These are phyloP conservation scores for Anser brachyrhynchus DNA, from an alignment of 2,113 vertebrate genomes.

Conservation along the genomic window DNA sequence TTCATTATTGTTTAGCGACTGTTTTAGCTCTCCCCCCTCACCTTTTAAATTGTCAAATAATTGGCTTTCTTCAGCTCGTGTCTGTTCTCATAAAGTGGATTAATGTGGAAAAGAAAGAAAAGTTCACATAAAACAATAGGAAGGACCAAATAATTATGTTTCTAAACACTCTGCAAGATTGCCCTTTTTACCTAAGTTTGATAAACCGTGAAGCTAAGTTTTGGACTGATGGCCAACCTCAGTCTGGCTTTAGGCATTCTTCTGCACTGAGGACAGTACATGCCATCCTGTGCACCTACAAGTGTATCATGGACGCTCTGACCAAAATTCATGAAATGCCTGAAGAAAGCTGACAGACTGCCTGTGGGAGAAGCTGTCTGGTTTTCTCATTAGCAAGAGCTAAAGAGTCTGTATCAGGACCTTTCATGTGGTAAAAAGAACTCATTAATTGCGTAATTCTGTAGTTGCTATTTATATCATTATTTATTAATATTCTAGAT, in stretches of 20 bases:
- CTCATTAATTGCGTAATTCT: slow-evolving; percentile 66
- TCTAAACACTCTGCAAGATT: background rate
- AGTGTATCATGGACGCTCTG: background rate
- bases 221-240: background rate
- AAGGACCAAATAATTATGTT: background rate
- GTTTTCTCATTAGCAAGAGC: slow-evolving; percentile 67
- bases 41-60: slow-evolving; percentile 58
- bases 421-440: slow-evolving; percentile 62
- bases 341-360: slow-evolving; percentile 60
- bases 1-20: slow-evolving; percentile 63
- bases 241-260: background rate
- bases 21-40: slow-evolving; percentile 20
- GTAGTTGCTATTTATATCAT: slow-evolving; percentile 58
- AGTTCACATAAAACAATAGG: background rate
- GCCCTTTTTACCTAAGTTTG: background rate
- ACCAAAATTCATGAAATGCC: slow-evolving; percentile 50
- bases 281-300: background rate
- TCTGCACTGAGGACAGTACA: background rate
- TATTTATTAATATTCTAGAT: slow-evolving; percentile 67
- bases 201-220: background rate
- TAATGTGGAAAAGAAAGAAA: background rate
- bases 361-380: slow-evolving; percentile 61
- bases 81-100: slow-evolving; percentile 26
- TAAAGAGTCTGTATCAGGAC: slow-evolving; percentile 49
- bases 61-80: slow-evolving; percentile 48